A percentile compares a stretch with the other conserved stretches of the same genome.
Evolutionary conservation across 2,797 vertebrate genomes (phyloP).

Genomic region (Zenarchopterus dispar): DNA sequence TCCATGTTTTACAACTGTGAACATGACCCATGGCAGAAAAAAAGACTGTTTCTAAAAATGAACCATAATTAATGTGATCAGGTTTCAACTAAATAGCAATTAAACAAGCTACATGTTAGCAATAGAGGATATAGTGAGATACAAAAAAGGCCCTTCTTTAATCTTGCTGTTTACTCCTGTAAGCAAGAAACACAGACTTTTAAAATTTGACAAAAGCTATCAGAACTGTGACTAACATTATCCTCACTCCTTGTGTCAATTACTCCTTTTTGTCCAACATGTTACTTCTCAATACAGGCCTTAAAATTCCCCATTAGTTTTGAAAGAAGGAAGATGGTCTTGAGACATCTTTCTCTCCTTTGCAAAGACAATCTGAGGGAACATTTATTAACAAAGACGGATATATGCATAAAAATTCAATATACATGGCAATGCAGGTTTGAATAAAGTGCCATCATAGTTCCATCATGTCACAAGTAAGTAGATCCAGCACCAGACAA

Average conservation of each 20-base stretch:
- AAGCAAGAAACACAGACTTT: slow-evolving; percentile 36
- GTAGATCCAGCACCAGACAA: slow-evolving; percentile 32
- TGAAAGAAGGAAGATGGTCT: neutral
- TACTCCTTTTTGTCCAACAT: slow-evolving; percentile 41
- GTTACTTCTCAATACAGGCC: slow-evolving; percentile 29
- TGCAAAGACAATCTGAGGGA: neutral
- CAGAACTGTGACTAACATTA: slow-evolving; percentile 36
- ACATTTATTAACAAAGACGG: slow-evolving; percentile 3
- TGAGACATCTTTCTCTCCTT: neutral
- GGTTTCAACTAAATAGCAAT: neutral
- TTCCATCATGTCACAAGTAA: slow-evolving; percentile 54
- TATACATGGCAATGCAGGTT: slow-evolving; percentile 14
- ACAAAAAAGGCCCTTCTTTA: slow-evolving; percentile 20
- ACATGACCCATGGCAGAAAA: slow-evolving; percentile 1
- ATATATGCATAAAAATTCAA: slow-evolving; percentile 30
- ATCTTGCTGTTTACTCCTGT: slow-evolving; percentile 45
- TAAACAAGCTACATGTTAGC: no score
- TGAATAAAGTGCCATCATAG: slow-evolving; percentile 52
- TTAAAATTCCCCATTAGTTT: slow-evolving; percentile 28
- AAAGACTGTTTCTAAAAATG: slow-evolving; percentile 8
- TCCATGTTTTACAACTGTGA: slow-evolving; percentile 1
- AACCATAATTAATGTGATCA: slow-evolving; percentile 19
- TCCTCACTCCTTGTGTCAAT: slow-evolving; percentile 45
- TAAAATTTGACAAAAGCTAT: slow-evolving; percentile 19
- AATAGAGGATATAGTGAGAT: no score